A percentile compares a stretch with the other conserved stretches of the same genome.
Conservation (phyloP, 2,113 vertebrate genomes). For the Albula goreensis region DNA sequence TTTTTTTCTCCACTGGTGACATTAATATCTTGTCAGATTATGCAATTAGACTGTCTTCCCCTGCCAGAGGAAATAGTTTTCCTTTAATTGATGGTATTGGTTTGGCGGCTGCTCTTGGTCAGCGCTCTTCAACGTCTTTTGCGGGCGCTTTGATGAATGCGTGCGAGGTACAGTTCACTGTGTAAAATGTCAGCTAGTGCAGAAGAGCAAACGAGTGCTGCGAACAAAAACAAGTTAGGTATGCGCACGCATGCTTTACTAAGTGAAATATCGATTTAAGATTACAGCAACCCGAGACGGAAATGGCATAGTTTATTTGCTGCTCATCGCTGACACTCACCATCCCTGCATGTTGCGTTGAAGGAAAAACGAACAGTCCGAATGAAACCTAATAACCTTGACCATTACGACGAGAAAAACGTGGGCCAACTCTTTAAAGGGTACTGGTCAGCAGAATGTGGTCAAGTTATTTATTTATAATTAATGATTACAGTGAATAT, state of each 20-base stretch:
- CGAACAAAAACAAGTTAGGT: slow-evolving; percentile 19
- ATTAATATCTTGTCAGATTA: slow-evolving; percentile 76
- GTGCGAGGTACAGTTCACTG: slow-evolving; percentile 29
- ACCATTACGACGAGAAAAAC: too few species aligned
- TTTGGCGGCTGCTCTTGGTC: slow-evolving; percentile 64
- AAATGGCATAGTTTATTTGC: slow-evolving; percentile 17
- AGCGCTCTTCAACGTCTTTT: slow-evolving; percentile 53
- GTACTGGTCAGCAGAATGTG: too few species aligned
- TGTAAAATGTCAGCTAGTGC: slow-evolving; percentile 44
- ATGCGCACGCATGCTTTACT: background rate
- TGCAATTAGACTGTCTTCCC: slow-evolving; percentile 72
- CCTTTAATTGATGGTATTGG: slow-evolving; percentile 68
- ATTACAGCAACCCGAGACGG: background rate
- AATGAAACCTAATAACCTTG: too few species aligned
- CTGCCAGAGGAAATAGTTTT: slow-evolving; percentile 71
- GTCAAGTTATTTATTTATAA: too few species aligned
- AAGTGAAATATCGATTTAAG: slow-evolving; percentile 18
- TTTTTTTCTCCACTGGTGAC: slow-evolving; percentile 63
- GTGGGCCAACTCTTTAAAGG: too few species aligned
- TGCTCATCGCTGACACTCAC: background rate
- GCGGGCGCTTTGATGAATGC: slow-evolving; percentile 58
- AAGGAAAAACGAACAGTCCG: too few species aligned
- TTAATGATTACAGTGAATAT: too few species aligned
- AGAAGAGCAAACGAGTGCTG: slow-evolving; percentile 10
- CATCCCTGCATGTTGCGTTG: too few species aligned